These are phyloP conservation scores for Ceratina japonica DNA, from an alignment of 1,140 invertebrate genomes.

Conservation along the genomic window DNA sequence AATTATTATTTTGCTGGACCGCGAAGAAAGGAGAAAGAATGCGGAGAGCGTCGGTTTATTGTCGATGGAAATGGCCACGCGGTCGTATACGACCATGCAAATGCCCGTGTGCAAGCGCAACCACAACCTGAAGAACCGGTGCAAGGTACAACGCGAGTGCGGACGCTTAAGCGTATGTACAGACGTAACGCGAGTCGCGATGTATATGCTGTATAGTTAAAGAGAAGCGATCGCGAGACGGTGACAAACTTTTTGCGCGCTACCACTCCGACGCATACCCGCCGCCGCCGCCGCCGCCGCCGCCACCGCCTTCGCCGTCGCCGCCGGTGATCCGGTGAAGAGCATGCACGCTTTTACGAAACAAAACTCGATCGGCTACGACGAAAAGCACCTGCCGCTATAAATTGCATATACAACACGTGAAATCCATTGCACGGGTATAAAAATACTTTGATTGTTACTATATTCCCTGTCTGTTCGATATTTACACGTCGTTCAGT, in stretches of 20 bases:
- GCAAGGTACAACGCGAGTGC: conserved; percentile 40
- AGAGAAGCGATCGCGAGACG: conserved; percentile 30
- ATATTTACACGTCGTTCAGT: conserved; percentile 25
- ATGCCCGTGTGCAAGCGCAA: conserved; percentile 40
- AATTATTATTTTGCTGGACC: too few species aligned
- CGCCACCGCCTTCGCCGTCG: too few species aligned
- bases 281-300: too few species aligned
- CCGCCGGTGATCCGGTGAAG: neutral
- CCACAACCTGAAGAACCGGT: conserved; percentile 44
- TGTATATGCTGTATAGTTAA: conserved; percentile 28
- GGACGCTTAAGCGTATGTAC: conserved; percentile 34
- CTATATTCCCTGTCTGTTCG: too few species aligned
- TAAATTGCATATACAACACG: conserved; percentile 36
- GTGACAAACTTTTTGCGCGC: conserved; percentile 21
- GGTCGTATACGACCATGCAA: neutral
- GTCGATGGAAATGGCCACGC: neutral
- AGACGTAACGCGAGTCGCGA: conserved; percentile 16
- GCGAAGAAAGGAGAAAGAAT: too few species aligned
- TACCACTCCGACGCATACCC: neutral
- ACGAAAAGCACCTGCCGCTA: conserved; percentile 21
- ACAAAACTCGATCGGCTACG: conserved; percentile 25
- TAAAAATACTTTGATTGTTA: conserved; percentile 38
- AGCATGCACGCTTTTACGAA: conserved; percentile 40
- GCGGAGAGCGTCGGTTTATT: conserved; percentile 1
- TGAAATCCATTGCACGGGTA: conserved; percentile 26